Base-by-base conservation (phyloP, 2,888 invertebrate genomes). In the Prionchulus punctatus region DNA sequence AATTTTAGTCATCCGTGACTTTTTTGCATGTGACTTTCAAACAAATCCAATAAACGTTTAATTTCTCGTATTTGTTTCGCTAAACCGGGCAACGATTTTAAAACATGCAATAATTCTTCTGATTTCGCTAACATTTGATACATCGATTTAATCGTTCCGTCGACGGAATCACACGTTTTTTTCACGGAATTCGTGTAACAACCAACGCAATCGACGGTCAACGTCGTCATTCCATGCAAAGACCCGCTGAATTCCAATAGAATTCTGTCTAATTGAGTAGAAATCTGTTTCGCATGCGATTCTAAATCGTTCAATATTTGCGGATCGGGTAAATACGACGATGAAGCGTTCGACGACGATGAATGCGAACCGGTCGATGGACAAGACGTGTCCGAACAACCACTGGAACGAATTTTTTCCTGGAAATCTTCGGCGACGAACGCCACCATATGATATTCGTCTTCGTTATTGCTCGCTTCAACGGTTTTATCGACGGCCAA, bases 81-180 rank as follows among this genome's bases (percentile, higher is more conserved):
- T 31, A 55, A n/a, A 2, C 3, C 7, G 18, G 55, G 55, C 7
- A 53, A 18, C 12, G 23, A 3, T 3, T 31, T n/a, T 2, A 55
- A 21, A 21, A 7, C 23, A 7, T 26, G 30, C n/a, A 30, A 25
- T 30, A 55, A 30, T 54, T 55, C 55, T 25, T 55, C 55, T 2
- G 21, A n/a, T 55, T 55, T 55, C 3, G 55, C 55, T 23, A 55
- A n/a, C 55, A 55, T 3, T 50, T 55, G 55, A 28, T 55, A 55
- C 30, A 36, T 55, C 2, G 55, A 21, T 30, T 25, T 53, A 25
- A 55, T 53, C 3, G 55, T 28, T 7, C 18, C 3, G 30, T 55
- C 55, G 21, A 55, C 50, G n/a, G 27, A 18, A 31, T 55, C 55
- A 36, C 55, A 55, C 21, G 55, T 53, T 27, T 55, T 53, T 7